Evolutionary conservation across 2,888 invertebrate genomes (phyloP).

Genomic region (Galeruca laticollis): DNA sequence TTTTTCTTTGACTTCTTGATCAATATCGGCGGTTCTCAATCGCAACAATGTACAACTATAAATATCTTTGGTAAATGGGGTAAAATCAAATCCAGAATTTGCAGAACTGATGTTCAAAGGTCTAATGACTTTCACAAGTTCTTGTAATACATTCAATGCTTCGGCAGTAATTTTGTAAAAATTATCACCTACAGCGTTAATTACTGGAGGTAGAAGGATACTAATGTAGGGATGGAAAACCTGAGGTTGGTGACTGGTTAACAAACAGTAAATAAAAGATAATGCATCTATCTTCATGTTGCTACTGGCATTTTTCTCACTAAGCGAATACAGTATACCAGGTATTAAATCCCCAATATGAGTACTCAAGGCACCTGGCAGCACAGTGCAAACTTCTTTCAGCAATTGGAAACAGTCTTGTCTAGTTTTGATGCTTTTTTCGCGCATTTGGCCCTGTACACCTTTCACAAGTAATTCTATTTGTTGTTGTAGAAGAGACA

Average conservation of each 20-base stretch:
- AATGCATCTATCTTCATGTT: conserved; percentile 99
- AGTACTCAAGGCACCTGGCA: conserved; percentile 87
- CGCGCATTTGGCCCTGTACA: conserved; percentile 88
- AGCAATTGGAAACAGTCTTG: conserved; percentile 93
- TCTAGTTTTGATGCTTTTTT: conserved; percentile 87
- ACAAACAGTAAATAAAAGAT: conserved; percentile 87
- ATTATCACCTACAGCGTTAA: conserved; percentile 91
- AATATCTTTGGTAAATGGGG: conserved; percentile 82
- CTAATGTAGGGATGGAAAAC: conserved; percentile 86
- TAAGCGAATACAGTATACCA: conserved; percentile 89
- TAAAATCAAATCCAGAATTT: conserved; percentile 75
- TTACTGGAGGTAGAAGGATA: conserved; percentile 85
- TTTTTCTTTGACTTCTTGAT: conserved; percentile 98
- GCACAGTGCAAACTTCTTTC: conserved; percentile 88
- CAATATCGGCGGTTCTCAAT: conserved; percentile 94
- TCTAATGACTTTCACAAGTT: conserved; percentile 92
- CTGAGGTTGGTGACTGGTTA: conserved; percentile 82
- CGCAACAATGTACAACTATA: conserved; percentile 89
- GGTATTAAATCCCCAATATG: conserved; percentile 84
- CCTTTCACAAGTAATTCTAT: conserved; percentile 86
- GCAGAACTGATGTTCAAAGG: conserved; percentile 75
- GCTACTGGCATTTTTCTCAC: conserved; percentile 93
- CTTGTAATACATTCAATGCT: conserved; percentile 92
- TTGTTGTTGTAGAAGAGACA: conserved; percentile 72
- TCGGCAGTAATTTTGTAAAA: conserved; percentile 99